Evolutionary conservation across 2,113 vertebrate species (phyloP).

Genomic region (Columba livia): DNA sequence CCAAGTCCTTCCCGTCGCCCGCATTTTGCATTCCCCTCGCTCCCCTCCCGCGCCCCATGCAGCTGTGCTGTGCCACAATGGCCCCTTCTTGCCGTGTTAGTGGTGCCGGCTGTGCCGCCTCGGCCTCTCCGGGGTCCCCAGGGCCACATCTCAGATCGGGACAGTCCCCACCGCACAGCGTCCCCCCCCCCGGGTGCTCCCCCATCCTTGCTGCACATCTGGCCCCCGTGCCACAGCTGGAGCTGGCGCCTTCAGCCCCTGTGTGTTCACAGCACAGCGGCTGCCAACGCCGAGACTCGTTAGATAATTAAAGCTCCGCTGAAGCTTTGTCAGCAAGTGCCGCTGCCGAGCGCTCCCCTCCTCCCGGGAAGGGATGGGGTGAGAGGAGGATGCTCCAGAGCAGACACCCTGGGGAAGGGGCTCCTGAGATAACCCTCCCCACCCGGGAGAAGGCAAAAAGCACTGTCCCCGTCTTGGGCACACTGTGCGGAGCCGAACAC

Average conservation of each 20-base stretch:
- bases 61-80: conserved; percentile 50
- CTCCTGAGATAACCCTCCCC: neutral
- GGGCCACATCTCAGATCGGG: accelerated
- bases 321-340: neutral
- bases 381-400: neutral
- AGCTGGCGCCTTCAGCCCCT: neutral
- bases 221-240: neutral
- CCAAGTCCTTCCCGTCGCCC: neutral
- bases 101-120: neutral
- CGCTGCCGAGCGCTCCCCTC: neutral
- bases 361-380: neutral
- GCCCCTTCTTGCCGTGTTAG: conserved; percentile 43
- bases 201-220: neutral
- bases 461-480: neutral
- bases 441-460: accelerated
- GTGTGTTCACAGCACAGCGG: neutral
- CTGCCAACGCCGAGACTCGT: neutral
- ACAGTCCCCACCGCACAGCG: accelerated
- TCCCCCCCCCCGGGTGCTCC: neutral
- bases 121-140: neutral
- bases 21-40: neutral
- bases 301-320: neutral
- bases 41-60: neutral
- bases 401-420: neutral
- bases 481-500: accelerated